These are phyloP conservation scores for Lasioglossum oenotherae DNA, from an alignment of 2,888 invertebrate genomes.

Conservation along the genomic window DNA sequence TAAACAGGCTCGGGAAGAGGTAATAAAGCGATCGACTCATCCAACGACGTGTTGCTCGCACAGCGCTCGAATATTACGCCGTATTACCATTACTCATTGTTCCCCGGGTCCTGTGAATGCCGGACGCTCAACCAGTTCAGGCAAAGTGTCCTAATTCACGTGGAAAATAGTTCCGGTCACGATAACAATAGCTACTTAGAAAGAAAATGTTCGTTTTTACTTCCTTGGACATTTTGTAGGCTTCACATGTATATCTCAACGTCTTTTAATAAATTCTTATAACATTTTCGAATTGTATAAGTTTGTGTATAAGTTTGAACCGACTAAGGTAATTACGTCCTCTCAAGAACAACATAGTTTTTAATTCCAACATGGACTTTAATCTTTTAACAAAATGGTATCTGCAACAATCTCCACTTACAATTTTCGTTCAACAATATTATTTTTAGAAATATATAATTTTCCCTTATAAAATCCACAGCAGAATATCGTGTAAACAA, in stretches of 20 bases:
- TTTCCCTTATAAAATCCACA: neutral
- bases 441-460: neutral
- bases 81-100: conserved; percentile 8
- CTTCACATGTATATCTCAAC: neutral
- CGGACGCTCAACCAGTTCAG: neutral
- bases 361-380: no score
- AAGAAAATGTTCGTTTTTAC: neutral
- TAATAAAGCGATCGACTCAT: conserved; percentile 56
- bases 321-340: no score
- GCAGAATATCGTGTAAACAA: neutral
- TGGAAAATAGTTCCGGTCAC: neutral
- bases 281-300: neutral
- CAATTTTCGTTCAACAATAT: neutral
- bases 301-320: no score
- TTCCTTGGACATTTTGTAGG: neutral
- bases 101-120: neutral
- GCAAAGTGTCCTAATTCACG: neutral
- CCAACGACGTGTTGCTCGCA: neutral
- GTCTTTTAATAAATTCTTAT: neutral
- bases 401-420: neutral
- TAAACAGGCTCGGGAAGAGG: conserved; percentile 16
- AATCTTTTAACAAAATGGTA: no score
- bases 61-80: neutral
- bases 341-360: neutral
- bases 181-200: neutral